Base-by-base conservation (phyloP, 2,888 invertebrate species). In the Meghimatium bilineatum region DNA sequence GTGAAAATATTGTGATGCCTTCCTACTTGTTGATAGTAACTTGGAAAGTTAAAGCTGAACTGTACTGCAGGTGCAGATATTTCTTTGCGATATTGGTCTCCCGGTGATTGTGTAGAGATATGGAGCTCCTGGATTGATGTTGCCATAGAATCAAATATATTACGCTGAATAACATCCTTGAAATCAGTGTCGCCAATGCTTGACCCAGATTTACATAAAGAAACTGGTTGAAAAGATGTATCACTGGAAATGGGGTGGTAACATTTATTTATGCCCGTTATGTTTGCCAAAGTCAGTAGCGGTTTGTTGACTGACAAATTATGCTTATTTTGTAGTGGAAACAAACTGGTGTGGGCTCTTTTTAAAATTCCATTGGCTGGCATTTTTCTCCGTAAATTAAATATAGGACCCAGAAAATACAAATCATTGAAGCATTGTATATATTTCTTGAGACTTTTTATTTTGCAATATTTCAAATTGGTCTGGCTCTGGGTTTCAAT, bases 281-380 rank as follows among this genome's bases (percentile, higher is more conserved):
- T 56, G 17, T 56, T 56, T 56, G 56, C 56, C 17, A 56, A 23
- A 23, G 56, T 56, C 56, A 56, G 56, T 20, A 23, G 20, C 20
- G 6, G 56, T 23, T 56, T 20, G 14, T 56, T 56, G 23, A 23
- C 56, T 6, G 56, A 56, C 56, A 56, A 14, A 17, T 23, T 23
- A 56, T 56, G 2, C 8, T 23, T 20, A 56, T 23, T 23, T 23
- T 20, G 8, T 2, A 14, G 20, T 17, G 56, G 3, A 23, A 17
- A 14, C 56, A 17, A 56, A 56, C 56, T 56, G 56, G 20, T 17
- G 2, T 3, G 56, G 8, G 20, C 56, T 14, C 20, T 56, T 20
- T 56, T 56, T 20, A 56, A 56, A 56, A 76, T 76, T 3, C 76
- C 76, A 34, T 76, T 76, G 32, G 14, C 12, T 23, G 76, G 76